Conservation (phyloP, 2,797 vertebrate species). For the Antrozous pallidus region DNA sequence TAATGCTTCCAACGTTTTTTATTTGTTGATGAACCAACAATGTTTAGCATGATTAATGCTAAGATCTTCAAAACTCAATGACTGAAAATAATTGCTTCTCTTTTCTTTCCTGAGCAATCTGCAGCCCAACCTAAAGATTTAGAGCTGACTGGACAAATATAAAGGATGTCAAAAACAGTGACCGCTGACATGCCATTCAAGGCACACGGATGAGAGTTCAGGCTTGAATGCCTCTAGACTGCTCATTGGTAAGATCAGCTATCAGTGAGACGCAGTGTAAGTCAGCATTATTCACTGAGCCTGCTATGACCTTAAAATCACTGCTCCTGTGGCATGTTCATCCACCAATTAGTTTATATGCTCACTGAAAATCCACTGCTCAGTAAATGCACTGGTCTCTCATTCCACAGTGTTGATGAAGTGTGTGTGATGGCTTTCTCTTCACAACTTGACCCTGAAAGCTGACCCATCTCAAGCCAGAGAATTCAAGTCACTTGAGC, state of each 20-base stretch:
- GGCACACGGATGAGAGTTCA: constrained; percentile 87
- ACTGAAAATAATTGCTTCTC: constrained; percentile 93
- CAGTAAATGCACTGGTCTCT: constrained; percentile 84
- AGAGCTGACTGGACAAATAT: constrained; percentile 94
- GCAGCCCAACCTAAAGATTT: constrained; percentile 90
- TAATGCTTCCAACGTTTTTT: constrained; percentile 81
- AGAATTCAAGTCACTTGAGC: constrained; percentile 83
- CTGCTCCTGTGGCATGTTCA: constrained; percentile 89
- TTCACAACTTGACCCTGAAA: constrained; percentile 85
- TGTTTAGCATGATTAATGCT: constrained; percentile 92
- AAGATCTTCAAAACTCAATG: constrained; percentile 89
- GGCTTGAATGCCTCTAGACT: constrained; percentile 88
- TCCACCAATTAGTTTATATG: constrained; percentile 89
- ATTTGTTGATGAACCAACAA: constrained; percentile 87
- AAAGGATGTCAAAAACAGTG: constrained; percentile 92
- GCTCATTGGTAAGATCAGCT: constrained; percentile 91
- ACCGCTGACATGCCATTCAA: constrained; percentile 90
- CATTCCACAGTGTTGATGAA: constrained; percentile 90
- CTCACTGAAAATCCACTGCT: constrained; percentile 86
- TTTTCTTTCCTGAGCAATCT: constrained; percentile 87
- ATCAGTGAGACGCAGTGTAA: constrained; percentile 88
- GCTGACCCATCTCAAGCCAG: constrained; percentile 84
- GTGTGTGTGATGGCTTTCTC: constrained; percentile 89
- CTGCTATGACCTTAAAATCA: constrained; percentile 91
- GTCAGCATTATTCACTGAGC: constrained; percentile 92